Base-by-base conservation (phyloP, 2,113 vertebrate genomes). In the Notiomystis cincta region DNA sequence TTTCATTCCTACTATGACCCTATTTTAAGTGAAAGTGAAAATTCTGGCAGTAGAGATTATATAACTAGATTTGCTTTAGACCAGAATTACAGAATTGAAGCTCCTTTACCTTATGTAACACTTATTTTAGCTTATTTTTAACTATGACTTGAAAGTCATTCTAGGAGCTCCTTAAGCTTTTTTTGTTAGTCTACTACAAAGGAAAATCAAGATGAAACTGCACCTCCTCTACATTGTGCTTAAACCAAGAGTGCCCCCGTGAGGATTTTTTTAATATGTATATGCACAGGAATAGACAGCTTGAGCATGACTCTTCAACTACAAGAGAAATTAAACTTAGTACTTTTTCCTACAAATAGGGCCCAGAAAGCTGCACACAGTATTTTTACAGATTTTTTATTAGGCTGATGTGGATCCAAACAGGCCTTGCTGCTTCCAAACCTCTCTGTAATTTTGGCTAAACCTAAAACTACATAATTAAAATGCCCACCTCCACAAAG, bases 161-260 rank as follows among this genome's bases (percentile, higher is more conserved):
- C 23, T 47, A 70, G 76, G 54, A 93, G 69, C 60, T 86, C 48
- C 50, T 72, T 42, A 44, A 67, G 47, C n/a, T 66, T 83, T 95
- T 89, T 87, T 72, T 87, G 84, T 87, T 37, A 38, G 19, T 13
- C 42, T 38, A 21, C 67, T 64, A 70, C 65, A 93, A 86, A 93
- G 82, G 61, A 71, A 62, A 90, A 92, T 15, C 28, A 37, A 53
- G 65, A 69, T 28, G 38, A 73, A 94, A 67, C 18, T 24, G 58
- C 45, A 24, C 6, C 27, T 58, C 20, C 24, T 70, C 44, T 37
- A 16, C 12, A 23, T 10, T 35, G 54, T 85, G 87, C 77, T 89
- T 69, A 93, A 89, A 56, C 14, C 89, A 89, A 96, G 75, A 95
- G 78, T 95, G 90, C 92, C 91, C 95, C 76, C 95, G 31, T 66